phyloP scores from a whole-genome alignment of 2,797 vertebrate species.

The Chelon auratus region DNA sequence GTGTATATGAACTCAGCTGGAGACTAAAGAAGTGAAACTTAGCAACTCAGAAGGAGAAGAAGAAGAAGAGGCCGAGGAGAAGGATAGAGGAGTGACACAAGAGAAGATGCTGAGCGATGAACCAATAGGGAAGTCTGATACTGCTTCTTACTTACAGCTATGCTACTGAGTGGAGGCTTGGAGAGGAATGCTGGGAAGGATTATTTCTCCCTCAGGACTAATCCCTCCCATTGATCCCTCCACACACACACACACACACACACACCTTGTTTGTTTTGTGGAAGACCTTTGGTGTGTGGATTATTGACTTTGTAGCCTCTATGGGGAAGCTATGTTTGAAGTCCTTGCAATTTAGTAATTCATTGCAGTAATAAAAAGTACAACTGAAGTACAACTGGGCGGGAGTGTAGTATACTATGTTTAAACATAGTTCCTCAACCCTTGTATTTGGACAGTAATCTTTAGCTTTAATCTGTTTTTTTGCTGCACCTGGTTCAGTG shows the following conservation, averaged over 20 bases:
- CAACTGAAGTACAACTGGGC: background rate
- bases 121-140: background rate
- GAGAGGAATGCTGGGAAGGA: conserved; percentile 56
- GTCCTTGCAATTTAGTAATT: conserved; percentile 11
- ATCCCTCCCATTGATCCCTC: conserved; percentile 51
- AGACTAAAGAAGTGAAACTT: conserved; percentile 2
- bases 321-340: conserved; percentile 59
- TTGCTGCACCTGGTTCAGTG: too few species aligned
- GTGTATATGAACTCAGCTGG: conserved; percentile 22
- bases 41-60: background rate
- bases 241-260: conserved; percentile 21
- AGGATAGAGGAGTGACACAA: background rate
- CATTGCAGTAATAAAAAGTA: background rate
- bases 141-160: conserved; percentile 13
- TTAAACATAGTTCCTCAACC: too few species aligned
- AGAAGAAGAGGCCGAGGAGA: background rate
- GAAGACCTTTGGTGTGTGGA: conserved; percentile 68
- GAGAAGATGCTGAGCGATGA: background rate
- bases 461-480: too few species aligned
- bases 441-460: too few species aligned
- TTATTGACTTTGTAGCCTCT: conserved; percentile 65
- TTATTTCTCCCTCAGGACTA: conserved; percentile 60
- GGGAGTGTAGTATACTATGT: background rate
- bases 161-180: conserved; percentile 26
- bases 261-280: conserved; percentile 45